Evolutionary conservation across 2,797 vertebrate genomes (phyloP), one percentile per base, ranked within the genome.

Genomic region (Lates japonicus): DNA sequence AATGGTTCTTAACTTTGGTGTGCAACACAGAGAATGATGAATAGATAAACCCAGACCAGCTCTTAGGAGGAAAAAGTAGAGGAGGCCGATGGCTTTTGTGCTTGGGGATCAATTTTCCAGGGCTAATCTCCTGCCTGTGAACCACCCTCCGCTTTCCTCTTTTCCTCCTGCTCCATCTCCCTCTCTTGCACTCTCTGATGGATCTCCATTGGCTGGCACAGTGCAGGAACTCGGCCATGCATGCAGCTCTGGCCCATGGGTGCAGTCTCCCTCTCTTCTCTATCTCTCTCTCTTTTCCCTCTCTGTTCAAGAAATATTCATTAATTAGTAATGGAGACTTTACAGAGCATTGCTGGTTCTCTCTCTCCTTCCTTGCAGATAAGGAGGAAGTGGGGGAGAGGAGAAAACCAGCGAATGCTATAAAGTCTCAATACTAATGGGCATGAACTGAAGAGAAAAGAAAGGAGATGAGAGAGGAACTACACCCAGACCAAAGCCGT

Each of bases 321-420:
- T 95, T 95, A 95, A 96, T 95, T 94, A 94, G 91, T 95, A 95
- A 95, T 94, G 86, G 92, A 93, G 93, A 93, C 92, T 93, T 90
- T 91, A 86, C 81, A 86, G 85, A 91, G 90, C 75, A 77, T 74
- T 58, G 39, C 60, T 69, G 81, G 65, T 82, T 82, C 78, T 70
- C 76, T 58, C 82, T 75, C 77, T 74, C 60, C 29, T 66, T 80
- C 68, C 74, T 90, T 90, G 81, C 82, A 89, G 90, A 90, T 93
- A 90, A 91, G 88, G 83, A 84, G 58, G 79, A 81, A 80, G 82
- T 80, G 64, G 57, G 80, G 62, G 70, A 83, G 90, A 83, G 84
- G 58, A 82, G 79, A 90, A 80, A 90, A 83, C 85, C 89, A n/a
- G n/a, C n/a, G n/a, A n/a, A n/a, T n/a, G n/a, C n/a, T n/a, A n/a